phyloP scores from a whole-genome alignment of 2,113 vertebrate genomes.

The Orthonyx spaldingii region DNA sequence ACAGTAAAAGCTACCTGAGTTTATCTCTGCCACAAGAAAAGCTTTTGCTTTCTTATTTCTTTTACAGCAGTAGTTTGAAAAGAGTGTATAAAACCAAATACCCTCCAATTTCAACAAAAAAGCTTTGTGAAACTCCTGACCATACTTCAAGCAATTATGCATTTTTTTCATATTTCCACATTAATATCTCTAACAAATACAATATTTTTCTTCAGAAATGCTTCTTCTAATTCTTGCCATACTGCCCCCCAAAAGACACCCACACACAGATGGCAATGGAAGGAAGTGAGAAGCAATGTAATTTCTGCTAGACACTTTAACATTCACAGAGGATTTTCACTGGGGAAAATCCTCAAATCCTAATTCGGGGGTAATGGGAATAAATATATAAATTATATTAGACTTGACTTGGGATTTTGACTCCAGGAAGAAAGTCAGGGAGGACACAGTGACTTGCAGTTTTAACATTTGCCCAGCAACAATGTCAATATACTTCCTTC shows the following conservation, averaged over 20 bases:
- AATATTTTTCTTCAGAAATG: background rate
- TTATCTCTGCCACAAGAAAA: background rate
- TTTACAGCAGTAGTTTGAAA: background rate
- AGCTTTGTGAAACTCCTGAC: background rate
- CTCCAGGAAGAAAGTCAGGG: background rate
- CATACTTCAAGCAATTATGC: background rate
- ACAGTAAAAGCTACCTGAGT: background rate
- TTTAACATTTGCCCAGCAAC: constrained; percentile 18
- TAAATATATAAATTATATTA: background rate
- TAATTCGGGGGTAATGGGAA: background rate
- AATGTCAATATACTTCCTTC: background rate
- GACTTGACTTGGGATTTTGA: background rate
- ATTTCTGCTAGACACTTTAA: constrained; percentile 9
- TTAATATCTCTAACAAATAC: constrained; percentile 6
- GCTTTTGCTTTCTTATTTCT: background rate
- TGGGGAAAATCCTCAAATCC: background rate
- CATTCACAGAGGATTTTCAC: background rate
- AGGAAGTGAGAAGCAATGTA: constrained; percentile 4
- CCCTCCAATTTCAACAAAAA: background rate
- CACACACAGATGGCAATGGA: constrained; percentile 38
- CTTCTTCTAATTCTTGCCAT: constrained; percentile 1
- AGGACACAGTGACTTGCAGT: background rate
- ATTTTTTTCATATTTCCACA: background rate
- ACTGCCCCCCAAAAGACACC: constrained; percentile 23
- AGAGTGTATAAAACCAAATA: background rate